phyloP scores from a whole-genome alignment of 2,113 vertebrate genomes.

The Phaethon lepturus region DNA sequence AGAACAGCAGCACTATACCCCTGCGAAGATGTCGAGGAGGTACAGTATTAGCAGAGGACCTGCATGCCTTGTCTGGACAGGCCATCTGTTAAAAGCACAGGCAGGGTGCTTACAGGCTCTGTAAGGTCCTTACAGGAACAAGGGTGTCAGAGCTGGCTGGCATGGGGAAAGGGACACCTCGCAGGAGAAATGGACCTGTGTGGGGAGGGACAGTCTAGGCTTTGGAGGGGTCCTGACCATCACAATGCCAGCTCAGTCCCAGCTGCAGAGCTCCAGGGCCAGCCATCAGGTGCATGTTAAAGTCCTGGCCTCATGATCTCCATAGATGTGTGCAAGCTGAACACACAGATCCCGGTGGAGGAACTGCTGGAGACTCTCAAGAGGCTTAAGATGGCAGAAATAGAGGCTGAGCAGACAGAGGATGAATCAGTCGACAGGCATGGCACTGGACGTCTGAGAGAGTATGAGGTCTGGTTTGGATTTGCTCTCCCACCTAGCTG shows the following conservation, averaged over 20 bases:
- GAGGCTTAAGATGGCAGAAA: slow-evolving; percentile 28
- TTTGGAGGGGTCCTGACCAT: background rate
- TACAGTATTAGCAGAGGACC: background rate
- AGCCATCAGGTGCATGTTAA: background rate
- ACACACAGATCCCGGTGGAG: slow-evolving; percentile 17
- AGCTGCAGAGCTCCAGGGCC: background rate
- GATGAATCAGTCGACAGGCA: background rate
- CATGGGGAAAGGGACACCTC: background rate
- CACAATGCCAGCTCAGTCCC: background rate
- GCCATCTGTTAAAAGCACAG: background rate
- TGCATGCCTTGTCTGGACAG: background rate
- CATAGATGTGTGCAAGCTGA: background rate
- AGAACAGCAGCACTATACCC: slow-evolving; percentile 10
- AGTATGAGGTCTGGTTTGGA: slow-evolving; percentile 49
- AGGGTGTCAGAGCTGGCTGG: background rate
- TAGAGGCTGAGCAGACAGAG: slow-evolving; percentile 42
- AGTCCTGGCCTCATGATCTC: background rate
- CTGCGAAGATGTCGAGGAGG: background rate
- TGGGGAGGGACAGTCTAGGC: background rate
- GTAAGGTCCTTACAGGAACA: background rate
- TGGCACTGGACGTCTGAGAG: background rate
- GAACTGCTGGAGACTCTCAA: slow-evolving; percentile 54
- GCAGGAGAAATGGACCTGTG: background rate
- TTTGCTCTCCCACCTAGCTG: background rate
- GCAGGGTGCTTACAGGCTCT: background rate